Percentiles rank a stretch among this genome's conserved stretches.
Conservation (phyloP, 2,113 vertebrate genomes). For the Paraplagusia blochii region DNA sequence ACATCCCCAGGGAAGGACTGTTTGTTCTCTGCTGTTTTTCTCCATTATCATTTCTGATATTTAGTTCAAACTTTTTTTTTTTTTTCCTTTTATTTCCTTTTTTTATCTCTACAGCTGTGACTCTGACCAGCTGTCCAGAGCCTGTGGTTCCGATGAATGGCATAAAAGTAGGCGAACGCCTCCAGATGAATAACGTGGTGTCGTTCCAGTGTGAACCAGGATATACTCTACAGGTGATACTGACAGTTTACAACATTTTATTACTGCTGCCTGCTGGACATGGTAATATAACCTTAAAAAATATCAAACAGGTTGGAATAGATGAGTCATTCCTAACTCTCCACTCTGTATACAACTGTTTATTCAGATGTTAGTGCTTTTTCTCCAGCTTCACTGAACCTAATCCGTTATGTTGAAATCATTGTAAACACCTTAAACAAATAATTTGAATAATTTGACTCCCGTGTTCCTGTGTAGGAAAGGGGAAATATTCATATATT, state of each 20-base stretch:
- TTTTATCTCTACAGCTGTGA: conserved; percentile 79
- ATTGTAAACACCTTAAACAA: conserved; percentile 4
- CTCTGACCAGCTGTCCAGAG: conserved; percentile 92
- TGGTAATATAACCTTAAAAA: neutral
- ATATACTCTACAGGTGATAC: conserved; percentile 90
- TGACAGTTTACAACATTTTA: neutral
- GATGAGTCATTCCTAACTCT: neutral
- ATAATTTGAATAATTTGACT: no score
- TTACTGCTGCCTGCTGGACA: no score
- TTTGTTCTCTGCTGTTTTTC: neutral
- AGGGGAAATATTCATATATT: neutral
- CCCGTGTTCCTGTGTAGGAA: no score
- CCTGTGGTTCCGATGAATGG: conserved; percentile 88
- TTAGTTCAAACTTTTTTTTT: neutral
- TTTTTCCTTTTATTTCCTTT: neutral
- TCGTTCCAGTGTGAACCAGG: conserved; percentile 97
- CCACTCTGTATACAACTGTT: neutral
- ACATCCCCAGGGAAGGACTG: neutral
- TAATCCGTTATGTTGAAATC: conserved; percentile 2
- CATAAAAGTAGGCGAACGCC: conserved; percentile 88
- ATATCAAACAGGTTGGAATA: neutral
- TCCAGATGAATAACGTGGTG: conserved; percentile 94
- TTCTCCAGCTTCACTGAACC: conserved; percentile 3
- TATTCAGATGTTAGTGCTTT: neutral
- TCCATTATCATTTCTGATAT: neutral